A percentile compares a stretch with the other conserved stretches of the same genome.
Conservation (phyloP, 2,113 vertebrate genomes). For the Falco punctatus region DNA sequence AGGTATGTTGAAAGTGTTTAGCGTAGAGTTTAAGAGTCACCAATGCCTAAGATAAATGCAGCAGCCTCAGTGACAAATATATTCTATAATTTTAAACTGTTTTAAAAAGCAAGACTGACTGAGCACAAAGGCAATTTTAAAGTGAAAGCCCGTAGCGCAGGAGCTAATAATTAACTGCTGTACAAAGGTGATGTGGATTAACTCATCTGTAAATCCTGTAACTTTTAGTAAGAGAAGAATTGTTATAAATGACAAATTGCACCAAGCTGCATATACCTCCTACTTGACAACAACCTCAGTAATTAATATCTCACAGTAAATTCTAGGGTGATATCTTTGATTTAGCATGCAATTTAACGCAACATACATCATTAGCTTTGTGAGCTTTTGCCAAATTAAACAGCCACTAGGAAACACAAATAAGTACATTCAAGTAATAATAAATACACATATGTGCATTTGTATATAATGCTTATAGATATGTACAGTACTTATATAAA, state of each 20-base stretch:
- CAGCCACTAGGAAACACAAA: neutral
- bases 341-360: neutral
- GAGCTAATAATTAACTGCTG: constrained; percentile 52
- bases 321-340: neutral
- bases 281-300: neutral
- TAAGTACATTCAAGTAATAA: neutral
- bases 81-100: neutral
- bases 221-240: neutral
- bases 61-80: neutral
- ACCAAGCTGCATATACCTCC: neutral
- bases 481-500: neutral
- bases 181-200: constrained; percentile 41
- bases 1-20: neutral
- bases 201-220: constrained; percentile 53
- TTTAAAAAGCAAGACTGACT: neutral
- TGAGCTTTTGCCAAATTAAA: constrained; percentile 3
- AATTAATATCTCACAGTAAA: constrained; percentile 32
- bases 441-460: neutral
- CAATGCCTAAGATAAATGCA: neutral
- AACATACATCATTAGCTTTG: neutral
- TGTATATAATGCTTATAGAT: neutral
- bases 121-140: constrained; percentile 8
- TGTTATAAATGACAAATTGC: neutral
- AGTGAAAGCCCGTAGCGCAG: neutral
- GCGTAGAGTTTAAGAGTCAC: neutral